Evolutionary conservation across 2,797 vertebrate genomes (phyloP).

Genomic region (Acestrorhynchus altus): DNA sequence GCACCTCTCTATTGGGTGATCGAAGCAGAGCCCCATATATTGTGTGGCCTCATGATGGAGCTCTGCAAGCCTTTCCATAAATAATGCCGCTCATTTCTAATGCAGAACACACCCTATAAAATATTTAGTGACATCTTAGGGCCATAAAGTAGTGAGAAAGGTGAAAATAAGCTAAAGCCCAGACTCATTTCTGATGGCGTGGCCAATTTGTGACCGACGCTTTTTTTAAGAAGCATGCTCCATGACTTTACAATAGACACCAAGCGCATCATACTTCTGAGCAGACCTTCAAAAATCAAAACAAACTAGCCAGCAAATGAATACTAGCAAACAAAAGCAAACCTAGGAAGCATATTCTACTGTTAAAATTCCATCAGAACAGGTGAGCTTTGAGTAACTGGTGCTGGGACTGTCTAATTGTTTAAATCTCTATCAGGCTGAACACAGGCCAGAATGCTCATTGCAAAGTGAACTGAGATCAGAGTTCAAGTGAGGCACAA

Average conservation of each 20-base stretch:
- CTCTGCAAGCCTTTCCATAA: constrained; percentile 70
- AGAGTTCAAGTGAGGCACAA: too few species aligned
- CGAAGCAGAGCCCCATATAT: constrained; percentile 62
- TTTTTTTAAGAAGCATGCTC: constrained; percentile 3
- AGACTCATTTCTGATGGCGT: constrained; percentile 59
- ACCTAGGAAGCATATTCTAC: too few species aligned
- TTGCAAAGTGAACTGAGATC: too few species aligned
- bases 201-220: constrained; percentile 31
- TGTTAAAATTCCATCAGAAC: too few species aligned
- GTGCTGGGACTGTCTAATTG: too few species aligned
- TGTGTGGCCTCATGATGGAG: constrained; percentile 54
- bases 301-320: too few species aligned
- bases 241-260: not conserved
- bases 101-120: constrained; percentile 68
- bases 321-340: too few species aligned
- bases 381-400: too few species aligned
- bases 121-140: constrained; percentile 73
- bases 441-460: too few species aligned
- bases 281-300: not conserved
- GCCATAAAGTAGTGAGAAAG: constrained; percentile 61
- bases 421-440: too few species aligned
- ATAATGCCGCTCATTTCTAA: constrained; percentile 61
- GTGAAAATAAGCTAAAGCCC: constrained; percentile 54
- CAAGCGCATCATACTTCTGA: not conserved
- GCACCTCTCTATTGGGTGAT: constrained; percentile 28